These are phyloP conservation scores for Phortica okadai DNA, from an alignment of 2,888 invertebrate species.

Conservation along the genomic window DNA sequence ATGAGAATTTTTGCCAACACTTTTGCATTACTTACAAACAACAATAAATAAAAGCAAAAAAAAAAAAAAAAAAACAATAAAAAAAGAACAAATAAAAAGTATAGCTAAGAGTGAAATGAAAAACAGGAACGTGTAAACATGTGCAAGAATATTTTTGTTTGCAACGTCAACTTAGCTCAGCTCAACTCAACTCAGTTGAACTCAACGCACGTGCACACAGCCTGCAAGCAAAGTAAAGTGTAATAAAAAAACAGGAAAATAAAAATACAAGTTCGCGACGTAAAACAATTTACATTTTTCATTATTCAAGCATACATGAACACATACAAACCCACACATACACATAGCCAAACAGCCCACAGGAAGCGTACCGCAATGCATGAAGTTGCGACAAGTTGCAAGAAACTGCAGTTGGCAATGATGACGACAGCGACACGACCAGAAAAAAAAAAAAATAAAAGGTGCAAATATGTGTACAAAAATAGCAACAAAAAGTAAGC, in stretches of 20 bases:
- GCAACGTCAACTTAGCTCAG: background rate
- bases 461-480: background rate
- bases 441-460: background rate
- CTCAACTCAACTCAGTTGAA: background rate
- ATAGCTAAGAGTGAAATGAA: background rate
- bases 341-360: background rate
- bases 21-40: background rate
- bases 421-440: background rate
- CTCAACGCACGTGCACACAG: background rate
- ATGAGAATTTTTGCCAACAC: background rate
- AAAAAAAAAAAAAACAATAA: background rate
- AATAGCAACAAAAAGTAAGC: background rate
- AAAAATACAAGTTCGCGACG: background rate
- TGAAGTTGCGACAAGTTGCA: slow-evolving; percentile 26
- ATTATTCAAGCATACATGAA: slow-evolving; percentile 29
- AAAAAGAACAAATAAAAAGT: background rate
- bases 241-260: background rate
- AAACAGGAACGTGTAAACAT: background rate
- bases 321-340: slow-evolving; percentile 33
- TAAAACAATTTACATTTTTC: slow-evolving; percentile 33
- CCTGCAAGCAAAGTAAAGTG: background rate
- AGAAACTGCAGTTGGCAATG: background rate
- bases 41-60: background rate
- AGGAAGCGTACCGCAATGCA: background rate
- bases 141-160: background rate